A percentile compares a stretch with the other conserved stretches of the same genome.
Evolutionary conservation across 1,140 invertebrate genomes (phyloP).

Genomic region (Pseudomyrmex dendroicus): DNA sequence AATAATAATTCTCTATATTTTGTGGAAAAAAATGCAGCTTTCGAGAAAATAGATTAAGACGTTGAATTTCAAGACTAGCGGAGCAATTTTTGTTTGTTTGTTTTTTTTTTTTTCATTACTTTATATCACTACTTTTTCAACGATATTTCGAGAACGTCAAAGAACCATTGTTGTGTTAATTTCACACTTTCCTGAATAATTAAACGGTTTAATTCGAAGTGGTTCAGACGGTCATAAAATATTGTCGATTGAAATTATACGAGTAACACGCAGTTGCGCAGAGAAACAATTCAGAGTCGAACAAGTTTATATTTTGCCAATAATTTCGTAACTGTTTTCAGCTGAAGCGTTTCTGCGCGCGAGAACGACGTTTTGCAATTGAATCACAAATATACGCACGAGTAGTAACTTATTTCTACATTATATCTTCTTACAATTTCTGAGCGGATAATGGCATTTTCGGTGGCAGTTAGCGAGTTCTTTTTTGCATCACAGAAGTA

Average conservation of each 20-base stretch:
- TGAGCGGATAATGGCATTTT: constrained; percentile 56
- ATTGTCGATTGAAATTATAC: constrained; percentile 37
- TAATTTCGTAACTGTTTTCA: neutral
- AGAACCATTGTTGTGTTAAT: constrained; percentile 19
- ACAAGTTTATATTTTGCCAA: neutral
- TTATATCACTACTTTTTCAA: neutral
- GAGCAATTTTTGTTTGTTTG: no score
- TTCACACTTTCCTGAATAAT: constrained; percentile 25
- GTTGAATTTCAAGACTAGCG: neutral
- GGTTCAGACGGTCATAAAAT: constrained; percentile 35
- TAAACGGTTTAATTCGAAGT: constrained; percentile 7
- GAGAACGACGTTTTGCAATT: constrained; percentile 2
- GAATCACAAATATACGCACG: constrained; percentile 13
- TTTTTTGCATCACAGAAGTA: neutral
- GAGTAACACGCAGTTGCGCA: constrained; percentile 15
- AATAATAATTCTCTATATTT: no score
- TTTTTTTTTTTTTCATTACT: neutral
- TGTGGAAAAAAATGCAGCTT: no score
- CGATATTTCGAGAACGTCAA: constrained; percentile 29
- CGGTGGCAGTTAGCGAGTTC: constrained; percentile 68
- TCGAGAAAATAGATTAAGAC: constrained; percentile 26
- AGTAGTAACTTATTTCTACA: constrained; percentile 19
- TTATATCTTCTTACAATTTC: neutral
- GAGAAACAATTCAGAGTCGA: constrained; percentile 21
- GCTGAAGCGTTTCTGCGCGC: constrained; percentile 23